Evolutionary conservation across 2,888 invertebrate genomes (phyloP).

Genomic region (Dasypolia templi): DNA sequence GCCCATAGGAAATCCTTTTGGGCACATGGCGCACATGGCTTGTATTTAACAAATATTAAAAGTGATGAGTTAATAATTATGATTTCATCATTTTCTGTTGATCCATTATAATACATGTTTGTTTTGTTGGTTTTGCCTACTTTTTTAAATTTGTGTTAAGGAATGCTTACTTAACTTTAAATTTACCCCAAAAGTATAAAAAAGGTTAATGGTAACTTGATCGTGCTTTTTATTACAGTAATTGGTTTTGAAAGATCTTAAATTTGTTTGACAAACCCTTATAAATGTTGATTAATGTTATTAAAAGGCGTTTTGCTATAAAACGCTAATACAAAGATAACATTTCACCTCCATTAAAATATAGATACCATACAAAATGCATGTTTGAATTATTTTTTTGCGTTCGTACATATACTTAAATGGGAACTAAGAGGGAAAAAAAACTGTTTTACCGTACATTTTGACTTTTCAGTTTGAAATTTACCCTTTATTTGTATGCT

Average conservation of each 20-base stretch:
- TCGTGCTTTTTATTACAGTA: constrained; percentile 23
- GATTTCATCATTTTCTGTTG: not conserved
- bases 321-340: constrained; percentile 20
- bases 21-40: too few relatives aligned
- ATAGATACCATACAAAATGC: not conserved
- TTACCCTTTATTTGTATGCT: too few relatives aligned
- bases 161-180: constrained; percentile 1
- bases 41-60: not conserved
- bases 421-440: too few relatives aligned
- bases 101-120: not conserved
- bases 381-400: not conserved
- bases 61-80: not conserved
- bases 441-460: too few relatives aligned
- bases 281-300: constrained; percentile 53
- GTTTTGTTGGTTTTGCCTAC: not conserved
- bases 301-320: constrained; percentile 20
- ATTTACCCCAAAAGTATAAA: not conserved
- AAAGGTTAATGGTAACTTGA: constrained; percentile 27
- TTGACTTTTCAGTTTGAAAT: too few relatives aligned
- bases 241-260: constrained; percentile 40
- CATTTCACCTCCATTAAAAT: constrained; percentile 13
- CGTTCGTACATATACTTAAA: not conserved
- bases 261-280: constrained; percentile 35
- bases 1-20: not conserved
- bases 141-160: not conserved